Evolutionary conservation across 2,888 invertebrate species (phyloP), one percentile per base, ranked within the genome.

Genomic region (Pachycephus smyrnensis): DNA sequence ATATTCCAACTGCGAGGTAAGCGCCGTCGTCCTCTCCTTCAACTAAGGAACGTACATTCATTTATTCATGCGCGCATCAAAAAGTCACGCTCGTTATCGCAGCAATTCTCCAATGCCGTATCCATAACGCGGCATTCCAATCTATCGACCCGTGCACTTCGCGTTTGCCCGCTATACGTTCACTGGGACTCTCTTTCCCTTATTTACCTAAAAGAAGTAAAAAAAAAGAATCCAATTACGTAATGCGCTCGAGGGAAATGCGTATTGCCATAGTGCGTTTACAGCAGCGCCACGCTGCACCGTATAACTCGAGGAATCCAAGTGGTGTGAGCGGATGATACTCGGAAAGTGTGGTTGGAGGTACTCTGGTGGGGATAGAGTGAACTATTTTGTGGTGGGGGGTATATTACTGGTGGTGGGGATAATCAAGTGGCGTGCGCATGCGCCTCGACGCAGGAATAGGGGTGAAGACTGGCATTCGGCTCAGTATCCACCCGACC

Each of bases 401-500:
- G 15, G 33, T n/a, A 40, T 36, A 76, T 76, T 15, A 2, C 32
- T 23, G 68, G 68, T 69, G 36, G 73, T 74, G 35, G 35, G 32
- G 73, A 31, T 12, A 40, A 30, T 15, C 23, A 31, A 36, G 74
- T 33, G 12, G 33, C 15, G 69, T 36, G 86, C 87, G 88, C 89
- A 85, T 75, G 89, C 89, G 89, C 84, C 80, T 75, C 79, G 85
- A 81, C 82, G 84, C 84, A 86, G 85, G 85, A 86, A 86, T 87
- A 86, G 86, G 89, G 89, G 80, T 88, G 87, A 90, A 89, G 89
- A 90, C 90, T 85, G 81, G 89, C 89, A 89, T 36, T 82, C 83
- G 84, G 85, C 86, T 90, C 89, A 90, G 90, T 90, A 89, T 89
- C 87, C 90, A 88, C 89, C 90, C 90, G 90, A 89, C 89, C 89